A percentile compares a stretch with the other conserved stretches of the same genome.
phyloP scores from a whole-genome alignment of 1,140 invertebrate species.

The Atta cephalotes region DNA sequence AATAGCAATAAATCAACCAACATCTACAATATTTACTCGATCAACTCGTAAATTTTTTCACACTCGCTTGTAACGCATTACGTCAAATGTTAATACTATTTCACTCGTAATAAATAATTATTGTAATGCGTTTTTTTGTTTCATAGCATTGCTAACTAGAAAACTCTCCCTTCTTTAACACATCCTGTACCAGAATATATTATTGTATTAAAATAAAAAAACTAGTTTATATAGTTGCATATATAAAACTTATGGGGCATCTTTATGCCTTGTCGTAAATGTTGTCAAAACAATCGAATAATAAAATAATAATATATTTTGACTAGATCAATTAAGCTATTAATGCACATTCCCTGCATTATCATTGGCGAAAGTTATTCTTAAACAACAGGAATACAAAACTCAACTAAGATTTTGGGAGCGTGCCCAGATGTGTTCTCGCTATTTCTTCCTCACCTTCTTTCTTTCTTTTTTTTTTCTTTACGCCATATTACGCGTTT shows the following conservation, averaged over 20 bases:
- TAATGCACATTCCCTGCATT: constrained; percentile 55
- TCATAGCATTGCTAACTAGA: constrained; percentile 20
- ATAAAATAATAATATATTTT: constrained; percentile 18
- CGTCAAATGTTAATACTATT: constrained; percentile 83
- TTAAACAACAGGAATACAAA: constrained; percentile 26
- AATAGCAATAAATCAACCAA: constrained; percentile 66
- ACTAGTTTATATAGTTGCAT: neutral
- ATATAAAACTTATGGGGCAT: neutral
- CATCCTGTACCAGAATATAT: neutral
- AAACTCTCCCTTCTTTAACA: neutral
- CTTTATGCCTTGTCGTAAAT: constrained; percentile 1
- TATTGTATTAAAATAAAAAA: constrained; percentile 25
- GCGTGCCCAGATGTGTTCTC: neutral
- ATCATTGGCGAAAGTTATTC: constrained; percentile 15
- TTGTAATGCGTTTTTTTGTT: constrained; percentile 56
- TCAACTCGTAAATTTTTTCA: constrained; percentile 46
- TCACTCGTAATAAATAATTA: constrained; percentile 80
- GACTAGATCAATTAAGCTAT: constrained; percentile 49
- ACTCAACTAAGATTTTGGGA: constrained; percentile 13
- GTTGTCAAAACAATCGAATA: constrained; percentile 19
- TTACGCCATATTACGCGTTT: neutral
- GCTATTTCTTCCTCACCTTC: neutral
- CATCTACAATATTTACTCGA: constrained; percentile 64
- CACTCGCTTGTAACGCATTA: constrained; percentile 58
- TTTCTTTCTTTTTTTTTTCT: neutral